phyloP scores from a whole-genome alignment of 2,113 vertebrate genomes.

The Varanus salvator region DNA sequence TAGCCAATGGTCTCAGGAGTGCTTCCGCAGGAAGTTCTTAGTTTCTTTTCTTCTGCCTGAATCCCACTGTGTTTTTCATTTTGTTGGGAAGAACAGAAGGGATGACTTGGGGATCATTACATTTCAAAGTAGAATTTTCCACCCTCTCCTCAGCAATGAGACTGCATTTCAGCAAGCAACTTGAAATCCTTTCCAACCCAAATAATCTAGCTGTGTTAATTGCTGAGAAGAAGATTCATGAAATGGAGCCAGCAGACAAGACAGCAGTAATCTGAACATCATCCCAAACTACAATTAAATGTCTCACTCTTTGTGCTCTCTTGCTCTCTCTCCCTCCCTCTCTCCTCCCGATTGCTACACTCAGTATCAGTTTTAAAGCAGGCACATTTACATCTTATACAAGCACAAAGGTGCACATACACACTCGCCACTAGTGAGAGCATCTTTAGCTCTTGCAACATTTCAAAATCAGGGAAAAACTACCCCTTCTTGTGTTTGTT shows the following conservation, averaged over 20 bases:
- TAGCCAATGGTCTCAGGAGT: neutral
- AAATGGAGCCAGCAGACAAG: conserved; percentile 9
- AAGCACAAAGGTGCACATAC: neutral
- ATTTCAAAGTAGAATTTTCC: neutral
- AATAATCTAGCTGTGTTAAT: conserved; percentile 17
- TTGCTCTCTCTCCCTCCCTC: neutral
- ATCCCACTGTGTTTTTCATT: neutral
- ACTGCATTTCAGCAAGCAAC: neutral
- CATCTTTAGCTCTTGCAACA: neutral
- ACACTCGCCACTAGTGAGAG: neutral
- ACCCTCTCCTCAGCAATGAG: neutral
- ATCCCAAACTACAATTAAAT: conserved; percentile 11
- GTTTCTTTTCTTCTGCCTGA: neutral
- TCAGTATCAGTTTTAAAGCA: neutral
- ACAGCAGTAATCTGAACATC: conserved; percentile 16
- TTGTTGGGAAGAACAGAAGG: neutral
- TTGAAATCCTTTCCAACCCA: conserved; percentile 14
- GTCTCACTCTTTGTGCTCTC: conserved; percentile 2
- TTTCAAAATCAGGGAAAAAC: neutral
- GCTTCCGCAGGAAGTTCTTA: neutral
- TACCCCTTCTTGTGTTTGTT: too few relatives aligned
- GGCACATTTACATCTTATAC: neutral
- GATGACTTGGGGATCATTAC: neutral
- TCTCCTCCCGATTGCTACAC: neutral
- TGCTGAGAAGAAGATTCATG: neutral